These are phyloP conservation scores for Mus spretus DNA, from an alignment of 2,797 vertebrate genomes.

Conservation along the genomic window DNA sequence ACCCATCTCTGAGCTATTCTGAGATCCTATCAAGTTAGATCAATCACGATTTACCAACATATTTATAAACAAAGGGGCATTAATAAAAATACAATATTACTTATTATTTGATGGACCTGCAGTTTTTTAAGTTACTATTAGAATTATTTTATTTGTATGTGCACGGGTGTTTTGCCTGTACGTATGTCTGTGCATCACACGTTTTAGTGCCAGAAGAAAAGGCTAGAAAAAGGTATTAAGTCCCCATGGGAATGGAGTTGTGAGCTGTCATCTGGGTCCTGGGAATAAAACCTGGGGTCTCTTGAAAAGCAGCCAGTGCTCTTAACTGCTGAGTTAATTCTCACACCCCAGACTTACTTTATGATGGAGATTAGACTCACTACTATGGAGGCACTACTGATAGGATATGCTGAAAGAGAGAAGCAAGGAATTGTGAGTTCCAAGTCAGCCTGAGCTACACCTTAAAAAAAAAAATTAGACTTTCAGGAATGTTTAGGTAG, in stretches of 20 bases:
- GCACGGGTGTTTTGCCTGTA: neutral
- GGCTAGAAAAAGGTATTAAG: neutral
- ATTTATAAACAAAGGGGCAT: neutral
- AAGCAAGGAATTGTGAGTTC: neutral
- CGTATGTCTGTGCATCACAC: neutral
- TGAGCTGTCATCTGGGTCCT: neutral
- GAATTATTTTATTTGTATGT: neutral
- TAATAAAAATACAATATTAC: slow-evolving; percentile 22
- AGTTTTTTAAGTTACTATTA: neutral
- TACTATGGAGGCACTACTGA: too few relatives aligned
- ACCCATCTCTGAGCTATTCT: neutral
- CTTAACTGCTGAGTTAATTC: neutral
- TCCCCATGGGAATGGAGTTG: neutral
- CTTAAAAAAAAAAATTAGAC: neutral
- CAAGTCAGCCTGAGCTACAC: neutral
- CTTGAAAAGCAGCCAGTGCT: neutral
- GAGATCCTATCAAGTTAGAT: neutral
- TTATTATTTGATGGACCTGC: neutral
- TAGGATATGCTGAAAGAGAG: neutral
- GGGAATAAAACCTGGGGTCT: neutral
- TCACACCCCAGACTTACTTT: neutral
- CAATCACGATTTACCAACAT: neutral
- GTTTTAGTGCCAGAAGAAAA: neutral
- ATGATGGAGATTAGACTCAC: neutral
- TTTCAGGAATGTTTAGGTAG: slow-evolving; percentile 40